These are phyloP conservation scores for Sitta europaea DNA, from an alignment of 2,113 vertebrate genomes.

Conservation along the genomic window DNA sequence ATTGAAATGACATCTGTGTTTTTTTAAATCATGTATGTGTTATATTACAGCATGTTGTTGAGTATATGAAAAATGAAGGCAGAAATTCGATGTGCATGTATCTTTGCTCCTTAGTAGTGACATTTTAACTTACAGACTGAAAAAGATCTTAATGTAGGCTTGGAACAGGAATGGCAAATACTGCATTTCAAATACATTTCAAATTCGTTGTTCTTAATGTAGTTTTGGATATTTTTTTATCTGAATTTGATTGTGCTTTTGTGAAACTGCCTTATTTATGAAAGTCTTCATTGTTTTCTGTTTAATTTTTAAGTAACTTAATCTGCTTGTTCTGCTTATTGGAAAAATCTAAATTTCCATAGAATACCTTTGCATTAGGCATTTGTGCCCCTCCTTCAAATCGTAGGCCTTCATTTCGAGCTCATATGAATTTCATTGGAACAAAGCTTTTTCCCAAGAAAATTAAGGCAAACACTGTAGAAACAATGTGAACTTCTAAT, in stretches of 20 bases:
- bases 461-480: not conserved
- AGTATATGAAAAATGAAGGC: not conserved
- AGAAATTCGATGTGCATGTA: not conserved
- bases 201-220: not conserved
- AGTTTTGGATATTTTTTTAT: not conserved
- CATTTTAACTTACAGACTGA: not conserved
- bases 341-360: not conserved
- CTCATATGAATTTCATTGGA: not conserved
- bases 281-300: not conserved
- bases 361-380: not conserved
- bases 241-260: not conserved
- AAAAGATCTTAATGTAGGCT: not conserved
- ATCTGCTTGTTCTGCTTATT: not conserved
- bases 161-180: not conserved
- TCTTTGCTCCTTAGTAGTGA: not conserved
- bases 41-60: not conserved
- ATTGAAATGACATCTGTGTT: not conserved
- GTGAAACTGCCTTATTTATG: not conserved
- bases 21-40: not conserved
- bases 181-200: not conserved
- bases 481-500: not conserved
- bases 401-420: not conserved
- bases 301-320: not conserved
- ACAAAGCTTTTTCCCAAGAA: not conserved
- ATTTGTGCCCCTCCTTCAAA: not conserved